Base-by-base conservation (phyloP, 2,797 vertebrate species). In the Delichon dasypus region DNA sequence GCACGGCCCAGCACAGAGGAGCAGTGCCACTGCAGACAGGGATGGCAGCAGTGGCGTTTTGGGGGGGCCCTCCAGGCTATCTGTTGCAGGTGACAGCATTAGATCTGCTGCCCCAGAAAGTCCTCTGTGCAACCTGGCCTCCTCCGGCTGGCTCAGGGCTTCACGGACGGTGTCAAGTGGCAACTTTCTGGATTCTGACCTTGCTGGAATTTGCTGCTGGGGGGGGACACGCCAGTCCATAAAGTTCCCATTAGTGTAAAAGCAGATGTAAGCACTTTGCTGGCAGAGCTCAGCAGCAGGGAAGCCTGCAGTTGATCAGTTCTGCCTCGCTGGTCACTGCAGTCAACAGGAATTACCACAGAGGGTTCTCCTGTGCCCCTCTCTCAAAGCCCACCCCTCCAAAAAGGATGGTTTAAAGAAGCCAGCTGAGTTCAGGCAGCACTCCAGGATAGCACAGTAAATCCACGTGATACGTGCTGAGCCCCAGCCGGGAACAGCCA, bases 251-350 rank as follows among this genome's bases (percentile, higher is more conserved):
- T 93, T 90, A 94, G 96, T 14, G 70, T 72, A 94, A 88, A 93
- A 94, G 94, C 94, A 97, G 94, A 96, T 94, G 94, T 91, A 95
- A 95, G 95, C 94, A 94, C 76, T 96, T 92, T 92, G 90, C 54
- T 91, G 92, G 89, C 92, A 95, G 92, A 80, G 92, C 65, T 89
- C 89, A 91, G 96, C 96, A 94, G 92, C 89, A 80, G 92, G 91
- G 87, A 96, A 93, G 90, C 87, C 95, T 95, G 95, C 89, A 94
- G 84, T 81, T 95, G 94, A 95, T 96, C 95, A 96, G 96, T 96
- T 97, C 94, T 96, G 96, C 95, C 93, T 96, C 92, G 0, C 95
- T 94, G 93, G 93, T 91, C 96, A 93, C 92, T 82, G 93, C 94
- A 94, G 91, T 94, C 95, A 96, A 95, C 92, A 96, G 95, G 85